Evolutionary conservation across 2,113 vertebrate species (phyloP).

Genomic region (Theristicus caerulescens): DNA sequence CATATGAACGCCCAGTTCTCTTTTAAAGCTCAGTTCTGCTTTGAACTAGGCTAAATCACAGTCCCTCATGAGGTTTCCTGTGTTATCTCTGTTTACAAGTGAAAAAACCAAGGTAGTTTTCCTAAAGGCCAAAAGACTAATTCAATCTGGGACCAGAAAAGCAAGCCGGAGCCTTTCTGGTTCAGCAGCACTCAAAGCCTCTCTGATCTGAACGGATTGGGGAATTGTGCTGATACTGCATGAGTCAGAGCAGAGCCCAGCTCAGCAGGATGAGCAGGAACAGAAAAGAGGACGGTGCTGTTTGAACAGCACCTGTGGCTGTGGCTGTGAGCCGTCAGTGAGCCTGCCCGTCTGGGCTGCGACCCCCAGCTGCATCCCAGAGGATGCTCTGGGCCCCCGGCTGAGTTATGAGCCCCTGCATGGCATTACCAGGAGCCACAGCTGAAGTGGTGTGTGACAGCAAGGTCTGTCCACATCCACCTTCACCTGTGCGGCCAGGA

Average conservation of each 20-base stretch:
- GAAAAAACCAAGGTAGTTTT: neutral
- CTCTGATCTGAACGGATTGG: conserved; percentile 31
- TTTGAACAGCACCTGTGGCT: neutral
- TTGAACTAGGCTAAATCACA: neutral
- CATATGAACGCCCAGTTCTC: rapidly evolving
- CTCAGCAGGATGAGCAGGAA: conserved; percentile 49
- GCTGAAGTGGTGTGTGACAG: neutral
- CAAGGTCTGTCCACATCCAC: neutral
- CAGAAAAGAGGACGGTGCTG: neutral
- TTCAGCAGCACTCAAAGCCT: conserved; percentile 57
- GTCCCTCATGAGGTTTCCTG: neutral
- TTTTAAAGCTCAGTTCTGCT: neutral
- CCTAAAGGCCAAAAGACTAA: conserved; percentile 3
- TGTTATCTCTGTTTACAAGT: conserved; percentile 21
- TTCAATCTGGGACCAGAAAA: conserved; percentile 50
- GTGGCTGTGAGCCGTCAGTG: rapidly evolving
- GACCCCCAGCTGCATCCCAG: neutral
- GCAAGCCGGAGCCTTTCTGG: conserved; percentile 19
- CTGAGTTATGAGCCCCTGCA: rapidly evolving
- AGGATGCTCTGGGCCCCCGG: neutral
- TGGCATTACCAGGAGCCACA: rapidly evolving
- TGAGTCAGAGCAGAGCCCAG: conserved; percentile 58
- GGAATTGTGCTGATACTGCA: conserved; percentile 54
- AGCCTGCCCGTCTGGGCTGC: rapidly evolving
- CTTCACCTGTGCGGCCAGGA: neutral